These are phyloP conservation scores for Psittacula cyanocephala DNA, from an alignment of 2,113 vertebrate species.

Conservation along the genomic window DNA sequence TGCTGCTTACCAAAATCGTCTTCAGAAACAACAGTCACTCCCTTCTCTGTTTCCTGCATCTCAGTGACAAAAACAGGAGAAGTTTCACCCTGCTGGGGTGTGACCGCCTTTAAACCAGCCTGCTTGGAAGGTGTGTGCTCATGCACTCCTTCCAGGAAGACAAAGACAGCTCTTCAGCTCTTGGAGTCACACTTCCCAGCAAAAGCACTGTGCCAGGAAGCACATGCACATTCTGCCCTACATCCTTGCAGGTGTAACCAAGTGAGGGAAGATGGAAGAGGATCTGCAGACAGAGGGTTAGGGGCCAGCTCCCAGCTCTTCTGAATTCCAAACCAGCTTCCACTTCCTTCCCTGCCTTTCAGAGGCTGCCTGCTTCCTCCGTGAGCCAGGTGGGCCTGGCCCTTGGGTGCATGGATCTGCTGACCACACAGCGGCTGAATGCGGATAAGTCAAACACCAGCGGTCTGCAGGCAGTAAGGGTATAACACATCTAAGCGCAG, in stretches of 20 bases:
- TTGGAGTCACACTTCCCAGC: not conserved
- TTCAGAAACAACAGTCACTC: not conserved
- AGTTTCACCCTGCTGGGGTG: fast-evolving
- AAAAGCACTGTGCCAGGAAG: not conserved
- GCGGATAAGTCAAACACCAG: not conserved
- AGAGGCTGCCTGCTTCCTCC: not conserved
- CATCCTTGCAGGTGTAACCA: not conserved
- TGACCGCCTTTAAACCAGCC: not conserved
- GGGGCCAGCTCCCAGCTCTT: not conserved
- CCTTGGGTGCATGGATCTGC: not conserved
- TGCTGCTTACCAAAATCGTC: not conserved
- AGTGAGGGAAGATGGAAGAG: not conserved
- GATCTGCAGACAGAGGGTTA: not conserved
- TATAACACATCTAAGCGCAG: not conserved
- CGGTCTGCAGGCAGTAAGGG: fast-evolving
- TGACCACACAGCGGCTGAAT: not conserved
- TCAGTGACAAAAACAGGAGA: not conserved
- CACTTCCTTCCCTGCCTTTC: not conserved
- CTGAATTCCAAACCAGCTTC: not conserved
- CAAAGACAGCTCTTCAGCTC: not conserved
- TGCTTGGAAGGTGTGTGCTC: not conserved
- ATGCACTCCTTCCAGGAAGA: not conserved
- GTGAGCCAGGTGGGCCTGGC: not conserved
- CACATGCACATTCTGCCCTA: not conserved
- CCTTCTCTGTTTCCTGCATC: not conserved